Conservation (phyloP, 2,888 invertebrate genomes). For the Nezara viridula region DNA sequence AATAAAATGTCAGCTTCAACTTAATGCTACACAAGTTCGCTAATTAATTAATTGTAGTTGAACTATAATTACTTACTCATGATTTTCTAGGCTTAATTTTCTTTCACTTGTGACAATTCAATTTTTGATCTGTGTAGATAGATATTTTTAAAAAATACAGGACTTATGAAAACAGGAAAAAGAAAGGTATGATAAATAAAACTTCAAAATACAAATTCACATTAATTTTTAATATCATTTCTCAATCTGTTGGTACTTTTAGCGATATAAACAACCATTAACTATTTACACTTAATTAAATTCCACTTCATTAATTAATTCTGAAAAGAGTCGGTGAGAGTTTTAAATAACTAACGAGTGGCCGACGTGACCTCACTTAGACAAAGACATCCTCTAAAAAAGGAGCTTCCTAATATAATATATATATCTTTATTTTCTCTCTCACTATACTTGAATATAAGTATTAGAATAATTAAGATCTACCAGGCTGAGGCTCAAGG, state of each 20-base stretch:
- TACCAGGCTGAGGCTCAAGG: conserved; percentile 57
- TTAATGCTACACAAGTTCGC: too few species aligned
- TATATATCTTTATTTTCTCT: conserved; percentile 51
- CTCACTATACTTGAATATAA: conserved; percentile 53
- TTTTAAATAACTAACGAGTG: conserved; percentile 20
- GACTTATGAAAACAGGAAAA: not conserved
- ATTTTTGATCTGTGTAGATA: not conserved
- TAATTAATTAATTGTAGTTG: too few species aligned
- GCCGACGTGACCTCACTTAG: conserved; percentile 40
- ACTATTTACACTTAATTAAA: conserved; percentile 62
- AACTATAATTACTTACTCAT: too few species aligned
- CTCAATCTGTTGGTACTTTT: conserved; percentile 64
- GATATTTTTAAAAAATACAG: not conserved
- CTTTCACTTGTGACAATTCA: too few species aligned
- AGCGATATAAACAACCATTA: conserved; percentile 65
- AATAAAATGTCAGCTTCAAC: too few species aligned
- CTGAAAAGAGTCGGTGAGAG: conserved; percentile 53
- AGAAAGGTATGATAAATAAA: conserved; percentile 19
- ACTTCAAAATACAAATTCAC: conserved; percentile 63
- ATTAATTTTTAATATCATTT: conserved; percentile 64
- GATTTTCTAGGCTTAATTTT: too few species aligned
- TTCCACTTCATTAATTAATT: conserved; percentile 55
- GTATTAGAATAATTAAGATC: conserved; percentile 43
- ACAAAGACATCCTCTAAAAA: conserved; percentile 54
- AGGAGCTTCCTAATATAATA: conserved; percentile 51